phyloP scores from a whole-genome alignment of 2,888 invertebrate species.

The Chaetogeoica ovagalla region DNA sequence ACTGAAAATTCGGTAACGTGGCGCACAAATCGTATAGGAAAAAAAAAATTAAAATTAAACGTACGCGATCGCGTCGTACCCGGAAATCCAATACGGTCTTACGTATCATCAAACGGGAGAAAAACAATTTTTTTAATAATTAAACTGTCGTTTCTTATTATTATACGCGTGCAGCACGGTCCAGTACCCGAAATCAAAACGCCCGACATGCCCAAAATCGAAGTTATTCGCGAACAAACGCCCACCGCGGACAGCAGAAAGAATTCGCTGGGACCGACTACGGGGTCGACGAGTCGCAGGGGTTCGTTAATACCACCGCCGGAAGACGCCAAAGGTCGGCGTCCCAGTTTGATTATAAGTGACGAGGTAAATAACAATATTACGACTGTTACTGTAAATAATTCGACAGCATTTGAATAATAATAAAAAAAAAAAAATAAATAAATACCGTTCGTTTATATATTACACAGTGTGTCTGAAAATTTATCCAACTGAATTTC shows the following conservation, averaged over 20 bases:
- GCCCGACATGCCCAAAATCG: conserved; percentile 78
- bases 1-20: no score
- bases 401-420: neutral
- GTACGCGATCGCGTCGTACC: no score
- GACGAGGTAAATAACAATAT: conserved; percentile 75
- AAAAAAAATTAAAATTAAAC: no score
- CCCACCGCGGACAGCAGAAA: conserved; percentile 73
- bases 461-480: no score
- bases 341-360: conserved; percentile 88
- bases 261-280: conserved; percentile 72
- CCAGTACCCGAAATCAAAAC: conserved; percentile 71
- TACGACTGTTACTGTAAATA: neutral
- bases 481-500: no score
- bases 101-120: no score
- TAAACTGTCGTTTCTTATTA: conserved; percentile 21
- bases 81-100: no score
- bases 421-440: no score
- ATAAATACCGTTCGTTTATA: no score
- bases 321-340: conserved; percentile 78
- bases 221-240: conserved; percentile 80
- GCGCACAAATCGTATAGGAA: no score
- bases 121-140: no score
- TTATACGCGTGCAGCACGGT: conserved; percentile 52
- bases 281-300: conserved; percentile 70
- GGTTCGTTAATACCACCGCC: conserved; percentile 83